Evolutionary conservation across 2,888 invertebrate species (phyloP).

Genomic region (Brassicogethes aeneus): DNA sequence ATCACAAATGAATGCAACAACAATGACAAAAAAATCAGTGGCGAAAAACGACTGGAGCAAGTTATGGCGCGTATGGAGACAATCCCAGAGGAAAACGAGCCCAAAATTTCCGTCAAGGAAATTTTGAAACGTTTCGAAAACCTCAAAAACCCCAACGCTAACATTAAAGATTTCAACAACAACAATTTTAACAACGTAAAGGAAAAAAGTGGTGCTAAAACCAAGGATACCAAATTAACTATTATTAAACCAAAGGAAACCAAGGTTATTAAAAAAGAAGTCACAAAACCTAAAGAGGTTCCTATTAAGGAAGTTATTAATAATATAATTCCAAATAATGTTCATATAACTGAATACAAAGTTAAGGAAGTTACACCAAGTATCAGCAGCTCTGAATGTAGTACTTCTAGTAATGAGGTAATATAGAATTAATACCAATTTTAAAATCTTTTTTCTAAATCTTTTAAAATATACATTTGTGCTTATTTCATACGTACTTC

Average conservation of each 20-base stretch:
- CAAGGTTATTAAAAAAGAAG: background rate
- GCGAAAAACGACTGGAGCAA: conserved; percentile 18
- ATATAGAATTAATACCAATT: background rate
- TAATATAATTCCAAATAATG: too few species aligned
- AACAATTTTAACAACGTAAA: conserved; percentile 17
- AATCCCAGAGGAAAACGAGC: conserved; percentile 71
- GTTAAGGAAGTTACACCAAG: conserved; percentile 1
- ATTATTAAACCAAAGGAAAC: conserved; percentile 8
- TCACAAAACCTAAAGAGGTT: too few species aligned
- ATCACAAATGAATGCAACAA: conserved; percentile 16
- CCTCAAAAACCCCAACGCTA: conserved; percentile 31
- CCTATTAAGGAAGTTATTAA: conserved; percentile 2
- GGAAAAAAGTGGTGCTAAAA: conserved; percentile 13
- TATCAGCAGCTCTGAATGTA: background rate
- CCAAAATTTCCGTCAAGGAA: conserved; percentile 76
- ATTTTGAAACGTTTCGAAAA: conserved; percentile 72
- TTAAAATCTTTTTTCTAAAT: background rate
- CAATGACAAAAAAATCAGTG: conserved; percentile 19
- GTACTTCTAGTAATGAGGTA: background rate
- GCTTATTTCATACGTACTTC: too few species aligned
- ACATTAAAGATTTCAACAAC: conserved; percentile 24
- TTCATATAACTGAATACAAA: too few species aligned
- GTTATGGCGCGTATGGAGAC: conserved; percentile 58
- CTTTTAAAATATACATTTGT: too few species aligned
- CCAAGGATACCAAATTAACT: conserved; percentile 22